Conservation (phyloP, 2,113 vertebrate genomes). For the Ginglymostoma cirratum region DNA sequence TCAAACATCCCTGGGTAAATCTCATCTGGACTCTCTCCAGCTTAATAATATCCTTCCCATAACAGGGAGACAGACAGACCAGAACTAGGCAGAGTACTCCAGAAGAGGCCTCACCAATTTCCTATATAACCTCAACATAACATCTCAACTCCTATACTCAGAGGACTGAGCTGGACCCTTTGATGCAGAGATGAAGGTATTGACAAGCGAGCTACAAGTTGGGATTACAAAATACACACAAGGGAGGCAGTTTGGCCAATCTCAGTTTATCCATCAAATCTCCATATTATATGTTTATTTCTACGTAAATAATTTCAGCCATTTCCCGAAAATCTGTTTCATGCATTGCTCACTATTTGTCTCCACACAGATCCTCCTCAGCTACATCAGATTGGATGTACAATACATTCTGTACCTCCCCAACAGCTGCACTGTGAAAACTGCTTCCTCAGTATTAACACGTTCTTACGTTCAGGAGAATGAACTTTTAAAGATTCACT, state of each 20-base stretch:
- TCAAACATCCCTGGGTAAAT: too few relatives aligned
- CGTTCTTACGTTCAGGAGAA: not conserved
- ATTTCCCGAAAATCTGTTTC: not conserved
- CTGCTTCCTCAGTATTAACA: not conserved
- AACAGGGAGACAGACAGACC: too few relatives aligned
- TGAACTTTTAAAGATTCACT: not conserved
- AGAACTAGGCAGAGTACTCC: too few relatives aligned
- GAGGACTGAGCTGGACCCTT: not conserved
- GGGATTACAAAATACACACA: not conserved
- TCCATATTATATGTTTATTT: not conserved
- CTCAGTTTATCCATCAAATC: not conserved
- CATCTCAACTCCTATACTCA: too few relatives aligned
- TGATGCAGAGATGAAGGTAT: not conserved
- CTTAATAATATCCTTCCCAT: too few relatives aligned
- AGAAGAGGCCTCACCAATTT: too few relatives aligned
- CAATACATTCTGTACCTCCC: not conserved
- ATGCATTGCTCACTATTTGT: not conserved
- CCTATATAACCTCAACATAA: too few relatives aligned
- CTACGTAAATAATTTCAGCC: not conserved
- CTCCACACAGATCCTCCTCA: not conserved
- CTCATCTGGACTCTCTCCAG: too few relatives aligned
- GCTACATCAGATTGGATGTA: not conserved
- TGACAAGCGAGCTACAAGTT: not conserved
- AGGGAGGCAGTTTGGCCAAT: not conserved
- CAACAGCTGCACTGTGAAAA: not conserved